Base-by-base conservation (phyloP, 2,113 vertebrate genomes). In the Vidua macroura region DNA sequence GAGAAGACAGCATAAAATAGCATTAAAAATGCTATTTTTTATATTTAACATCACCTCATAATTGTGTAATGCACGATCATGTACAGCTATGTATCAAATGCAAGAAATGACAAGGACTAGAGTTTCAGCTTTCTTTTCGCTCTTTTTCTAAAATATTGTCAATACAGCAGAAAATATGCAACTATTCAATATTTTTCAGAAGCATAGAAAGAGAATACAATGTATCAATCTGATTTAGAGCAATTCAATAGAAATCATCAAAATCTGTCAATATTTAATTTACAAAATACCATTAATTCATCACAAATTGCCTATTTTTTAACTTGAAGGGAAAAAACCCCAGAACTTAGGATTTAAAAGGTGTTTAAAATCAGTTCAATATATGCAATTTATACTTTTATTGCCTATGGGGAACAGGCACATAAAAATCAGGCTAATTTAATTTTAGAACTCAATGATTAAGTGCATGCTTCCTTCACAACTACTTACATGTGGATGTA, bases 51-150 rank as follows among this genome's bases (percentile, higher is more conserved):
- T 68, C 46, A 76, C 10, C 22, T 83, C 51, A 6, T 55, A 81
- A n/a, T 7, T 44, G 22, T 52, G 41, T 48, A 82, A 82, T 1
- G 1, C 20, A 56, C 1, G 3, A 24, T 59, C 48, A 48, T 0
- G 2, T 17, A 43, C 10, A 51, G 4, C 22, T 68, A 12, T 12
- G 21, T n/a, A 70, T 55, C 30, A 91, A 83, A 86, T 56, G 19
- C 9, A 31, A 9, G 9, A 64, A 49, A 46, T 0, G 0, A 43
- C 22, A 93, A 77, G 23, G 17, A 73, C 13, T 19, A 49, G 23
- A 72, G 17, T 48, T 66, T 13, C 43, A 59, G 53, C 23, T 41
- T 39, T 46, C 28, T 58, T 67, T 51, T 51, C 66, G 13, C 30
- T 27, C 8, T 24, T 67, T 68, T 68, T 66, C 74, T 62, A 85